A percentile compares a stretch with the other conserved stretches of the same genome.
Conservation (phyloP, 1,140 invertebrate genomes). For the Drosophila dunni region DNA sequence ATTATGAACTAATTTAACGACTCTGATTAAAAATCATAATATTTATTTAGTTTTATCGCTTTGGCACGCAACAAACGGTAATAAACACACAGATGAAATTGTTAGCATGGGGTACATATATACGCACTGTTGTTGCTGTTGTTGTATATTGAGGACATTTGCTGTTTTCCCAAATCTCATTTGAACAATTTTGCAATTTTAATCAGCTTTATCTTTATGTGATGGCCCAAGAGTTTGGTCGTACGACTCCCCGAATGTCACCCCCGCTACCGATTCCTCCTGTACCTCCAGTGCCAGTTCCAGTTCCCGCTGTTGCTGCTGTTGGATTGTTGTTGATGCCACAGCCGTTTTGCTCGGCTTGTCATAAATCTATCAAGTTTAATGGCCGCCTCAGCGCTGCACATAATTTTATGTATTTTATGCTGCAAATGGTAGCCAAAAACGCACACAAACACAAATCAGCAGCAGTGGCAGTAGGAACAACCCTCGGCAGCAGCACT, state of each 20-base stretch:
- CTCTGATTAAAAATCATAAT: slow-evolving; percentile 10
- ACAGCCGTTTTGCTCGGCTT: slow-evolving; percentile 41
- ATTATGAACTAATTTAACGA: slow-evolving; percentile 13
- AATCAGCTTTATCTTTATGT: slow-evolving; percentile 72
- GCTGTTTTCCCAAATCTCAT: slow-evolving; percentile 60
- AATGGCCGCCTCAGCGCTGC: slow-evolving; percentile 82
- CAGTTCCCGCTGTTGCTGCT: not conserved
- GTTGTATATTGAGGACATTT: slow-evolving; percentile 27
- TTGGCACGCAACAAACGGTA: slow-evolving; percentile 36
- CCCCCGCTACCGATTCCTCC: not conserved
- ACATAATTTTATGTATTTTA: slow-evolving; percentile 85
- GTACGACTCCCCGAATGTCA: slow-evolving; percentile 17
- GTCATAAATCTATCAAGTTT: slow-evolving; percentile 85
- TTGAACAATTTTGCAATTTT: slow-evolving; percentile 76
- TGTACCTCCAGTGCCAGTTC: not conserved
- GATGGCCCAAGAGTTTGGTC: slow-evolving; percentile 34
- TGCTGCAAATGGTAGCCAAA: slow-evolving; percentile 75
- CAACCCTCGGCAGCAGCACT: slow-evolving; percentile 7
- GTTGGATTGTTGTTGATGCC: slow-evolving; percentile 43
- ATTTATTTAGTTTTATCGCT: slow-evolving; percentile 22
- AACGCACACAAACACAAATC: slow-evolving; percentile 73
- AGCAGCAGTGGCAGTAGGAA: slow-evolving; percentile 50
- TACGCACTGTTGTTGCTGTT: slow-evolving; percentile 9
- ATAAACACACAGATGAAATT: slow-evolving; percentile 16
- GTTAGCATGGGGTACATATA: slow-evolving; percentile 1